Percentiles rank a stretch among this genome's conserved stretches.
phyloP scores from a whole-genome alignment of 2,113 vertebrate species.

The Rhinichthys klamathensis region DNA sequence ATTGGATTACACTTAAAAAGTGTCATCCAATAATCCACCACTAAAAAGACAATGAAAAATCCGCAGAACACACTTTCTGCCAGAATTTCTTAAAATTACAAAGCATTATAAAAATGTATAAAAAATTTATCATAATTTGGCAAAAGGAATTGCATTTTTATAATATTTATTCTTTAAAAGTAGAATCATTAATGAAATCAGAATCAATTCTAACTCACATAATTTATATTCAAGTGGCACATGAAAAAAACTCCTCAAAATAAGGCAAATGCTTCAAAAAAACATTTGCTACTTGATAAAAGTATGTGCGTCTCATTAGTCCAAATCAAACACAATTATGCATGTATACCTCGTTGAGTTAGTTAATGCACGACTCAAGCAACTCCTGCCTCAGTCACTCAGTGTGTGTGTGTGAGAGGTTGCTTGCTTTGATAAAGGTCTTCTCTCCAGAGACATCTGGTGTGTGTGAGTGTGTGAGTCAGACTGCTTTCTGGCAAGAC shows the following conservation, averaged over 20 bases:
- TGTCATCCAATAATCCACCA: neutral
- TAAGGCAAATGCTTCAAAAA: neutral
- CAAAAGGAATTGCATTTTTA: neutral
- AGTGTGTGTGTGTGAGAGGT: conserved; percentile 9
- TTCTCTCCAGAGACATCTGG: conserved; percentile 51
- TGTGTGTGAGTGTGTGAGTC: conserved; percentile 35
- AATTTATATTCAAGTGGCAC: neutral
- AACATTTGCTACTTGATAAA: neutral
- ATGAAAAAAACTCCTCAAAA: neutral
- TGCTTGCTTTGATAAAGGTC: conserved; percentile 46
- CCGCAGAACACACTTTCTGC: no score
- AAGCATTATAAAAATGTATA: no score
- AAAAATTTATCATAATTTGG: neutral
- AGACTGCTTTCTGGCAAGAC: conserved; percentile 44
- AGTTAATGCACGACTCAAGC: neutral
- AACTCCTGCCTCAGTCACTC: neutral
- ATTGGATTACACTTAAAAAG: neutral
- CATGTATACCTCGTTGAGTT: neutral
- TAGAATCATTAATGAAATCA: neutral
- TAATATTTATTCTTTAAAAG: no score
- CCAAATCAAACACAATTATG: neutral
- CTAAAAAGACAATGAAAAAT: no score
- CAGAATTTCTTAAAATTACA: neutral
- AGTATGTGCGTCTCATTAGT: neutral
- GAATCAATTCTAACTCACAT: neutral